phyloP scores from a whole-genome alignment of 2,888 invertebrate genomes.

The Archips crataeganus region DNA sequence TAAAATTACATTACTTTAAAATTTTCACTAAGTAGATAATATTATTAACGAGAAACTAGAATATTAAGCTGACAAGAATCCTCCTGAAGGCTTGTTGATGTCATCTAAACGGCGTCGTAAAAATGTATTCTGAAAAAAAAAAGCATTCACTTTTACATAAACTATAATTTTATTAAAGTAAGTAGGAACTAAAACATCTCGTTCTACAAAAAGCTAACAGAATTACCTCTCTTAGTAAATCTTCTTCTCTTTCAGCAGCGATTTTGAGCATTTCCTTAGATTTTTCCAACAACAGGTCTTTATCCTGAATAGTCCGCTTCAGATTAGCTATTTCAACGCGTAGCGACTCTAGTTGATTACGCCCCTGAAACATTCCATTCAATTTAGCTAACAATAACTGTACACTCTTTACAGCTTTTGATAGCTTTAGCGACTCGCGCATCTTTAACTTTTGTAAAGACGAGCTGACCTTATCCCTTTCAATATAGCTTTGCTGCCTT shows the following conservation, averaged over 20 bases:
- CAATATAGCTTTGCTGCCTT: no score
- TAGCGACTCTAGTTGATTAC: conserved; percentile 66
- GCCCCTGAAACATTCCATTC: conserved; percentile 54
- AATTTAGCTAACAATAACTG: no score
- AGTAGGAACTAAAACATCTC: background rate
- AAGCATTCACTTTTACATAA: background rate
- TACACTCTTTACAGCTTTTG: no score
- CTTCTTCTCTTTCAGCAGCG: conserved; percentile 87
- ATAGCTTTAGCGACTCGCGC: no score
- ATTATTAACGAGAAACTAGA: background rate
- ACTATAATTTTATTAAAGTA: no score
- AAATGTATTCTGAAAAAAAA: conserved; percentile 65
- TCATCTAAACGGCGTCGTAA: conserved; percentile 69
- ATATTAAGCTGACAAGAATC: conserved; percentile 66
- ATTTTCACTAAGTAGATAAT: background rate
- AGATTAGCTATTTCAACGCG: conserved; percentile 80
- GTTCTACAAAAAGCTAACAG: conserved; percentile 28
- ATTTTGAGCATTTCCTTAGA: conserved; percentile 87
- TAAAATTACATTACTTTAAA: background rate
- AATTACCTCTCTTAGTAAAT: conserved; percentile 83
- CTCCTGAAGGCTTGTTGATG: conserved; percentile 59
- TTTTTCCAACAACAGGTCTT: conserved; percentile 85
- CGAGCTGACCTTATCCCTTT: no score
- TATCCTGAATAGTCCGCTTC: conserved; percentile 83
- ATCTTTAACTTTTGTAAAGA: no score